A percentile compares a stretch with the other conserved stretches of the same genome.
Evolutionary conservation across 2,888 invertebrate genomes (phyloP).

Genomic region (Xanthorhoe spadicearia): DNA sequence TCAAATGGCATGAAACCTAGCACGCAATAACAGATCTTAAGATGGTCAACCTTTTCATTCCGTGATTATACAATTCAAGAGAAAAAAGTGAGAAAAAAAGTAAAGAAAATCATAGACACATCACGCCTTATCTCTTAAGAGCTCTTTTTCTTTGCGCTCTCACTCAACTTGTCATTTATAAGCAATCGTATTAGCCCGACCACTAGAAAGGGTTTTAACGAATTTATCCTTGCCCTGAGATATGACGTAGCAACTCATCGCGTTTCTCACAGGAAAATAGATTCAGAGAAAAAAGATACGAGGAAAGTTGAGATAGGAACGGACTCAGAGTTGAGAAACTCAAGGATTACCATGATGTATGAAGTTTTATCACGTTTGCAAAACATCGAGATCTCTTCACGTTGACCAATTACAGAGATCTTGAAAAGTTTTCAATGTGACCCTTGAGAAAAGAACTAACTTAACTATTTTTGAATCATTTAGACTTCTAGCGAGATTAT

Average conservation of each 20-base stretch:
- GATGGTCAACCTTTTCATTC: too few relatives aligned
- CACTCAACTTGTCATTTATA: slow-evolving; percentile 37
- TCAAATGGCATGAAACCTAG: too few relatives aligned
- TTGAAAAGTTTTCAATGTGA: too few relatives aligned
- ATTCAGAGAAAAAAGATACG: background rate
- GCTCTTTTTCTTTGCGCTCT: slow-evolving; percentile 18
- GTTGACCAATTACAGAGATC: too few relatives aligned
- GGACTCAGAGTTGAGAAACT: background rate
- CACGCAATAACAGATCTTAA: too few relatives aligned
- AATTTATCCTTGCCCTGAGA: slow-evolving; percentile 33
- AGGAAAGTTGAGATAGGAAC: background rate
- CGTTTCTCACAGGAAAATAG: slow-evolving; percentile 16
- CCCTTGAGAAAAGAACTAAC: too few relatives aligned
- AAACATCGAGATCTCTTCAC: too few relatives aligned
- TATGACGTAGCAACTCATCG: slow-evolving; percentile 29
- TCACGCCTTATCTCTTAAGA: slow-evolving; percentile 17
- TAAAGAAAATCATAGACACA: slow-evolving; percentile 18
- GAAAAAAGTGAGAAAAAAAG: slow-evolving; percentile 10
- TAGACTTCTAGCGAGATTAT: too few relatives aligned
- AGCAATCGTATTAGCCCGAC: slow-evolving; percentile 32
- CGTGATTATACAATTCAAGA: background rate
- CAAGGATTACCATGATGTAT: background rate
- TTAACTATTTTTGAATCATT: too few relatives aligned
- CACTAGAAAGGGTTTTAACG: slow-evolving; percentile 38
- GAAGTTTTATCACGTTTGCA: background rate